Base-by-base conservation (phyloP, 2,113 vertebrate species). In the Cyanoliseus patagonus region DNA sequence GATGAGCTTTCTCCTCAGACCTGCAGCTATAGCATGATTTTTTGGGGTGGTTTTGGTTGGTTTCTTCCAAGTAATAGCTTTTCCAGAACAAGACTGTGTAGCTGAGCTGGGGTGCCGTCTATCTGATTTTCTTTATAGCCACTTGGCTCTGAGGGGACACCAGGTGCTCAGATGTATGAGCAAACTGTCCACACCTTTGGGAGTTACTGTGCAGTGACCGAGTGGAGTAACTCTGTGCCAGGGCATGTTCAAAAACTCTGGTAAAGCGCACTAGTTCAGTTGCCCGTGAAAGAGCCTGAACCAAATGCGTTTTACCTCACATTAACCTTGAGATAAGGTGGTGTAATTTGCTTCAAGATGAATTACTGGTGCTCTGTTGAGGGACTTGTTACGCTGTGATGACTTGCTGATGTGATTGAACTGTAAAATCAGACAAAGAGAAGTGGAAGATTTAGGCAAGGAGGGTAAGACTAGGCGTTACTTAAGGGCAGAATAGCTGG, bases 311-410 rank as follows among this genome's bases (percentile, higher is more conserved):
- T 94, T 95, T 88, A 90, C 83, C 59, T 94, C 49, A 17, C 28
- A 12, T 77, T 93, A 92, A 90, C 79, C 92, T 95, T 94, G 86
- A 90, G 92, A 35, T 80, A 94, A 92, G 42, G 53, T 1, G 7
- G 61, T 74, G 64, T 81, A 41, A 92, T 92, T 86, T 95, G 46
- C 83, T 77, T 69, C 23, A 67, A 80, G 64, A 73, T 77, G 37
- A 92, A 78, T 82, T 87, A 83, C 79, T 92, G 88, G 55, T 70
- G 4, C 28, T 86, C 44, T 59, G 6, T 70, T 83, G 83, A 67
- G 62, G 30, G 91, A 62, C 53, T 77, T 55, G 10, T 62, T 92
- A 89, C 2, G 49, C 83, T 83, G 68, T 80, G 63, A 73, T 92
- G 80, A 83, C 47, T 90, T 90, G 67, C 67, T 90, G 88, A 83